Evolutionary conservation across 2,113 vertebrate genomes (phyloP), one percentile per base, ranked within the genome.

Genomic region (Ictalurus furcatus): DNA sequence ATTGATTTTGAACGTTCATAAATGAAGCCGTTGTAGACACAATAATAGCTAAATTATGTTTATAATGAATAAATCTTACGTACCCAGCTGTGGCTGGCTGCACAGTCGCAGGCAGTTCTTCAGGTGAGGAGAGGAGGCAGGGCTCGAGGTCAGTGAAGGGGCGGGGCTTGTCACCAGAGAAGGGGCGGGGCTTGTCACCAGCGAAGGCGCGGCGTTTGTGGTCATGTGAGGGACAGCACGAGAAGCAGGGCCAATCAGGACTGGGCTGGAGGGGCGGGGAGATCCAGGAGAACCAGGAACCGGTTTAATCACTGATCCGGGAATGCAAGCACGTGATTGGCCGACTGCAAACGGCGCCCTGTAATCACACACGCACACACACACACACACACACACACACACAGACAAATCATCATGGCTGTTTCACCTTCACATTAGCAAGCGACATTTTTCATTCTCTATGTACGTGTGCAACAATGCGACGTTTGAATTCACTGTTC

Each of bases 21-120:
- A 19, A 40, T 40, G 2, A 73, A 73, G 2, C 17, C 16, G n/a
- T 69, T 65, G 11, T 71, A 9, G 0, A 74, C 11, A 40, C 17
- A 16, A 65, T 14, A 19, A 17, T 69, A 69, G 14, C 21, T 14
- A 69, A 69, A 69, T 19, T 19, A 4, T 4, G 14, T 17, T 5
- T 19, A 58, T 56, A 58, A 58, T 19, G 54, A 14, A 34, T 23
- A 89, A 23, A 44, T 11, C 6, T 73, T 17, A 92, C 95, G 16
- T 95, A 99, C 98, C 97, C 94, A 97, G 95, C 93, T 98, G 96
- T 93, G 97, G 96, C 93, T 98, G 97, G 5, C 96, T 93, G 1
- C 96, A 95, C 30, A 96, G 94, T 88, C 97, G 94, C 90, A 98
- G 94, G 92, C 97, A 98, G 93, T 95, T 98, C 91, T 93, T 97